Base-by-base conservation (phyloP, 2,113 vertebrate species). In the Speoplatyrhinus poulsoni region DNA sequence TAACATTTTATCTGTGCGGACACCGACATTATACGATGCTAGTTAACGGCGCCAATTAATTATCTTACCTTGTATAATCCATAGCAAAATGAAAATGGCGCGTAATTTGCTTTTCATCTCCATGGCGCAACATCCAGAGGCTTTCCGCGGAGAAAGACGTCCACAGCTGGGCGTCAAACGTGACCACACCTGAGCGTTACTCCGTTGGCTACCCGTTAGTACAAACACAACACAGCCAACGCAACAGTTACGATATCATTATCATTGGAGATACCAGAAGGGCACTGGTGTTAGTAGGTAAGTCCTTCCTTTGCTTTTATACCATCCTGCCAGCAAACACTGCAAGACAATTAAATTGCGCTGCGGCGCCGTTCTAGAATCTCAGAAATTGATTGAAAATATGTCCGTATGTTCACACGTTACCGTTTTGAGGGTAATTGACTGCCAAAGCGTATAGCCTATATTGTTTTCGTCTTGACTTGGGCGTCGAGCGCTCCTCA, bases 61-160 rank as follows among this genome's bases (percentile, higher is more conserved):
- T 41, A 41, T 41, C 83, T 84, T 85, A 93, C 92, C 91, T 91
- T 83, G 82, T 63, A 83, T 58, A 41, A 91, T 76, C 82, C 88
- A 88, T 7, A 89, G 16, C 32, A 88, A 64, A 76, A 84, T 60
- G 67, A 92, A 62, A 41, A 89, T 41, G 69, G 79, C 81, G 76
- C 75, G 65, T 32, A 89, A 75, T 84, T 80, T 84, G 13, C 64
- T 72, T 48, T 68, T 71, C 11, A 68, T 73, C 76, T 89, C 88
- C 92, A 93, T 93, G 82, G 67, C 82, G 69, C 80, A 79, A 75
- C 90, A 89, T 89, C 74, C 87, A 88, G 80, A 79, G 66, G 54
- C 67, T 86, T 73, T 70, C 60, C 3, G 77, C 63, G 12, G 32
- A 64, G 65, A 26, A 26, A 13, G 65, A 41, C 19, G n/a, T 12